Conservation (phyloP, 2,797 vertebrate species). For the Chrysocyon brachyurus region DNA sequence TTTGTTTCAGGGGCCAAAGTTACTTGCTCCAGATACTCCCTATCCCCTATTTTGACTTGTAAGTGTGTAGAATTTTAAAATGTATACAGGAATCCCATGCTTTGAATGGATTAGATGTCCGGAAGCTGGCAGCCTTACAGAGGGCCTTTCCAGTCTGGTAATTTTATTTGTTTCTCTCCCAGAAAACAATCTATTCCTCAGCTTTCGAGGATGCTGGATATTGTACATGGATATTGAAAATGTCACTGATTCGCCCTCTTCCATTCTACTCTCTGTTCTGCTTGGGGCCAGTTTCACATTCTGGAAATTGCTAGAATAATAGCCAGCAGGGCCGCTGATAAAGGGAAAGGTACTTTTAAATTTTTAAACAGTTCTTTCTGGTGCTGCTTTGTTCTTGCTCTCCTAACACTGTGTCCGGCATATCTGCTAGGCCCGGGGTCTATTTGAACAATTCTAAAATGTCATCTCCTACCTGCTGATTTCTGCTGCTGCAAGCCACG, state of each 20-base stretch:
- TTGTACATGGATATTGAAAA: not conserved
- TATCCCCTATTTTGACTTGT: not conserved
- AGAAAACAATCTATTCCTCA: not conserved
- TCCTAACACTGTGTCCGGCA: not conserved
- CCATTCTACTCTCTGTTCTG: not conserved
- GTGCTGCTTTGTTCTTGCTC: conserved; percentile 36
- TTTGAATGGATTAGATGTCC: not conserved
- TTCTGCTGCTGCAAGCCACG: not conserved
- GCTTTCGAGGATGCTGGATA: not conserved
- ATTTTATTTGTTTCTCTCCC: conserved; percentile 33
- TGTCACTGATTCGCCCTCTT: not conserved
- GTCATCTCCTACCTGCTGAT: conserved; percentile 60
- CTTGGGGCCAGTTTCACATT: not conserved
- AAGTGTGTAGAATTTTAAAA: not conserved
- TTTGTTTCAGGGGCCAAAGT: not conserved
- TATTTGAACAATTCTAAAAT: conserved; percentile 69
- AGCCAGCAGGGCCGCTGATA: conserved; percentile 17
- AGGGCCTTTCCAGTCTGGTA: not conserved
- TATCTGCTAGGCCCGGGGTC: conserved; percentile 22
- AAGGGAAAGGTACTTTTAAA: conserved; percentile 61
- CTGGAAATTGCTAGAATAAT: conserved; percentile 25
- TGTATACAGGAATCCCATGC: not conserved
- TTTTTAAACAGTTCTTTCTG: conserved; percentile 65
- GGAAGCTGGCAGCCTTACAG: not conserved
- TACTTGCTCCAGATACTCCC: not conserved